Evolutionary conservation across 2,888 invertebrate species (phyloP), one percentile per base, ranked within the genome.

Genomic region (Synergus laeviventris): DNA sequence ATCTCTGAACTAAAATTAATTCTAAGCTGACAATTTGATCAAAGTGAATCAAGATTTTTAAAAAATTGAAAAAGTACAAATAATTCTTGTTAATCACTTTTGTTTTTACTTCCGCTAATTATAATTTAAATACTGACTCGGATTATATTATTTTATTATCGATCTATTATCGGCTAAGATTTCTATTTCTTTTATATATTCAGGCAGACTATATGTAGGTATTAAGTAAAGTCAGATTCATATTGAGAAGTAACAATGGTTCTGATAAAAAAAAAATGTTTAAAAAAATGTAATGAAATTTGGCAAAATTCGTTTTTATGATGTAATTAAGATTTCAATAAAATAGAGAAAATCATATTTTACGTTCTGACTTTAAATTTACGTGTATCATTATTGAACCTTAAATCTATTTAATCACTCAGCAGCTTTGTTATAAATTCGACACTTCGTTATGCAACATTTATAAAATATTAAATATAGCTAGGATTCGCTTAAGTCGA

Each of bases 111-210:
- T 76, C 12, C 4, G 12, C 66, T 16, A 56, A 31, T 74, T 75
- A 79, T 78, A 56, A 77, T 76, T 60, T 77, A 14, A 66, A 81
- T 81, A 78, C 39, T 74, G 54, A 45, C 36, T 62, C 56, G 74
- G 66, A 75, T 66, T 79, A 61, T 76, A 80, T 31, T 31, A 75
- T 66, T 79, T 59, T 76, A 80, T 31, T 31, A 49, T 70, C 42
- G 70, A 49, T 49, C 70, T 70, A 70, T 49, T 70, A 70, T 70
- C 24, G 70, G 49, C 49, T 70, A 49, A 31, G 21, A 56, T 21
- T 21, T 56, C 11, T 56, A 56, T 56, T 70, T 24, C 49, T 49
- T 49, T 70, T 49, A 49, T 11, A 70, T 70, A 70, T 70, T 49
- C 7, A 66, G 24, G 45, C 66, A 24, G 39, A 62, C 38, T 62